Base-by-base conservation (phyloP, 2,888 invertebrate genomes). In the Drosophila atroscutellata region DNA sequence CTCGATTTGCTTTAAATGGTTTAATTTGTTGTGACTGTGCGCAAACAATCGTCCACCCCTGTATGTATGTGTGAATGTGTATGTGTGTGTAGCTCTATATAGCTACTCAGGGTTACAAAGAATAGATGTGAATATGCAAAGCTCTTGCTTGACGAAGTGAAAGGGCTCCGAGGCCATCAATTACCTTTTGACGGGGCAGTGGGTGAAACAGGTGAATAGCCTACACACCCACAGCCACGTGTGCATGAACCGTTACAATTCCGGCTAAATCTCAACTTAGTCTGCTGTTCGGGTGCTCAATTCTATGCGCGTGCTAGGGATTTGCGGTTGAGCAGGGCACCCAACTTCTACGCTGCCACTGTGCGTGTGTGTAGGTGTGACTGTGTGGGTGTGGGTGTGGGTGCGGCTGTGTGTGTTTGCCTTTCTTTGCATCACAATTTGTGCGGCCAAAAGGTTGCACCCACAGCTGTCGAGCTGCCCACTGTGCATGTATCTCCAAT, bases 301-400 rank as follows among this genome's bases (percentile, higher is more conserved):
- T 47, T 57, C 30, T 37, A 47, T 71, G 69, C 81, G 74, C 87
- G 77, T 90, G 84, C 57, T 80, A 65, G 77, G 84, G 87, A 86
- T 83, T 90, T 85, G 90, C 52, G 90, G 83, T 63, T 59, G 30
- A 45, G 45, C 24, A 24, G 24, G 24, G 45, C 45, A 45, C 24
- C 24, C 15, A 45, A 24, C 45, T 45, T 2, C 45, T 24, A 18
- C 24, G 6, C 11, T 42, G 26, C 2, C 20, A 18, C n/a, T 30
- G 32, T 37, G 11, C 28, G 26, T 45, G 20, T 4, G 20, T 0
- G 20, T 13, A 20, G 7, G 20, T 20, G 20, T 42, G n/a, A 11
- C 2, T 11, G 42, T 6, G 39, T 28, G 42, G 20, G 30, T 52
- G 37, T 51, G 18, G 7, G 20, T 20, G 39, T 28, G 42, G 7